Conservation (phyloP, 2,797 vertebrate species). For the Fratercula arctica region DNA sequence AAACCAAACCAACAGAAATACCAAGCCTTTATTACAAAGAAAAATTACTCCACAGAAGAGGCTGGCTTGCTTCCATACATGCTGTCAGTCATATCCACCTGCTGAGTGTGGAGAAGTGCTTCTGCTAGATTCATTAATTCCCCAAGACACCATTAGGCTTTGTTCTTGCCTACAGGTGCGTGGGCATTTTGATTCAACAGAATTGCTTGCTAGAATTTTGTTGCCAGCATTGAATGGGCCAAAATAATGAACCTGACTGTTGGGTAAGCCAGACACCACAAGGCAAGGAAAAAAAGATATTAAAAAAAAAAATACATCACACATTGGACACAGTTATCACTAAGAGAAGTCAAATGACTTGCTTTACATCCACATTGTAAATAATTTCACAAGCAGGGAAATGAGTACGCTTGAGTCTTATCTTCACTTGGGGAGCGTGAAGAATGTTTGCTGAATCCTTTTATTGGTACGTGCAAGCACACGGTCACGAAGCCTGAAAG, state of each 20-base stretch:
- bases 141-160: background rate
- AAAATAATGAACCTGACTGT: background rate
- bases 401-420: slow-evolving; percentile 17
- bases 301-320: background rate
- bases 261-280: background rate
- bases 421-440: slow-evolving; percentile 31
- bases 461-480: slow-evolving; percentile 35
- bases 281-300: background rate
- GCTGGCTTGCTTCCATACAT: background rate
- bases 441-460: slow-evolving; percentile 49
- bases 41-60: background rate
- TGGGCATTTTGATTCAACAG: background rate
- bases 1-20: slow-evolving; percentile 5
- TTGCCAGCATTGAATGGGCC: background rate
- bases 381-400: slow-evolving; percentile 24
- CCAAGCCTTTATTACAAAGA: slow-evolving; percentile 72
- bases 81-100: background rate
- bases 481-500: slow-evolving; percentile 16
- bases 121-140: background rate
- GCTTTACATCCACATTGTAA: slow-evolving; percentile 53
- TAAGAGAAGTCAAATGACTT: slow-evolving; percentile 25
- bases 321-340: slow-evolving; percentile 38
- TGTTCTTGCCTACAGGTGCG: background rate
- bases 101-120: background rate
- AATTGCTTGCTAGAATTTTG: background rate